Conservation (phyloP, 2,113 vertebrate species). For the Corydoras sp. region DNA sequence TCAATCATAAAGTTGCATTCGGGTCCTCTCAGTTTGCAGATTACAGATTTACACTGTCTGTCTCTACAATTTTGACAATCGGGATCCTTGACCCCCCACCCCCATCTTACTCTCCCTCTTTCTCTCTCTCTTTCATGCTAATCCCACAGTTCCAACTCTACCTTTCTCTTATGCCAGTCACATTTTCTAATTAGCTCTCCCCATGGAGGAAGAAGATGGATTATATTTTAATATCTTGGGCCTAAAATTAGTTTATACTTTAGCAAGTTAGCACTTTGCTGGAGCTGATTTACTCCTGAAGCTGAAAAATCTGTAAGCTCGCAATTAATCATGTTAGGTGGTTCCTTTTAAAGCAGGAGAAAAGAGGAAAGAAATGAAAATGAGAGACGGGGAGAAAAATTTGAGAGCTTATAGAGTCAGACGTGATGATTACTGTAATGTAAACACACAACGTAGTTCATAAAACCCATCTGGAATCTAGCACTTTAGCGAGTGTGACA, state of each 20-base stretch:
- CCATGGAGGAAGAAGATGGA: constrained; percentile 78
- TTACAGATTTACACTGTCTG: constrained; percentile 33
- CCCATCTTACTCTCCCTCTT: constrained; percentile 54
- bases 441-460: constrained; percentile 25
- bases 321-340: constrained; percentile 46
- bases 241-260: constrained; percentile 80
- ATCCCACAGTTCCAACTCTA: constrained; percentile 67
- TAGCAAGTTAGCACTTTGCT: constrained; percentile 68
- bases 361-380: constrained; percentile 24
- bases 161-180: constrained; percentile 73
- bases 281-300: constrained; percentile 69
- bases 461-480: constrained; percentile 10
- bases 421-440: constrained; percentile 9
- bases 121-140: constrained; percentile 57
- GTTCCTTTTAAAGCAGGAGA: constrained; percentile 35
- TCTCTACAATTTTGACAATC: constrained; percentile 55
- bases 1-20: not conserved
- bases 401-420: not conserved
- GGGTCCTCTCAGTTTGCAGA: not conserved
- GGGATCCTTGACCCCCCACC: constrained; percentile 34
- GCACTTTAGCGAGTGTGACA: constrained; percentile 4
- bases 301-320: constrained; percentile 78
- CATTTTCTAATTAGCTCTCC: constrained; percentile 83
- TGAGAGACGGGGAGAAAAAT: constrained; percentile 13
- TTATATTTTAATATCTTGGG: constrained; percentile 88